Base-by-base conservation (phyloP, 2,113 vertebrate genomes). In the Bubo scandiacus region DNA sequence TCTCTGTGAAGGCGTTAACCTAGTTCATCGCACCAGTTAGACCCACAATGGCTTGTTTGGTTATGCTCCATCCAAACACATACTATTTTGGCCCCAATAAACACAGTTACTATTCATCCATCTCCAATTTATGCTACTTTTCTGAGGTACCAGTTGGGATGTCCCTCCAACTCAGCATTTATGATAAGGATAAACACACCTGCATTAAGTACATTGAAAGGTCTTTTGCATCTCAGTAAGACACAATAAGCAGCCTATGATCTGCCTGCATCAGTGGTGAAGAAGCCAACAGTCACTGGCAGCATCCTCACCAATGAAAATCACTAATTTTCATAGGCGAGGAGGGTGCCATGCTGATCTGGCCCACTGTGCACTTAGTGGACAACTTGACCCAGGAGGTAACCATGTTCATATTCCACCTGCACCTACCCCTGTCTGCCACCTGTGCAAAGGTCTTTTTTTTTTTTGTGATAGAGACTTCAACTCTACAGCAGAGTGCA, bases 401-500 rank as follows among this genome's bases (percentile, higher is more conserved):
- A 58, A 26, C 20, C 77, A 7, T 3, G 3, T 2, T 66, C 59
- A 59, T 2, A 1, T 65, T 38, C 38, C 75, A 72, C 42, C 49
- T 57, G n/a, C 55, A 43, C 9, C 57, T 61, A 18, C 3, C 29
- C 36, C 25, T 7, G 12, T 8, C 52, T 65, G 40, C 21, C 47
- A 27, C 15, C 16, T 5, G 5, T 4, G 30, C 1, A 63, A 27
- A 70, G 47, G 13, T 40, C 6, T 38, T 34, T 61, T 36, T 54
- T 27, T 2, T 73, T 42, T 38, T 38, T 26, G 29, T 2, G 65
- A 62, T 1, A 45, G 34, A 71, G 40, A n/a, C 58, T 81, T 59
- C 52, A 18, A 59, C 52, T 81, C 90, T 73, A 95, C 86, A 93
- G 88, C 72, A 90, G 93, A 90, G 85, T 52, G 67, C 90, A 93